These are phyloP conservation scores for Harpagifer antarcticus DNA, from an alignment of 2,797 vertebrate genomes.

Conservation along the genomic window DNA sequence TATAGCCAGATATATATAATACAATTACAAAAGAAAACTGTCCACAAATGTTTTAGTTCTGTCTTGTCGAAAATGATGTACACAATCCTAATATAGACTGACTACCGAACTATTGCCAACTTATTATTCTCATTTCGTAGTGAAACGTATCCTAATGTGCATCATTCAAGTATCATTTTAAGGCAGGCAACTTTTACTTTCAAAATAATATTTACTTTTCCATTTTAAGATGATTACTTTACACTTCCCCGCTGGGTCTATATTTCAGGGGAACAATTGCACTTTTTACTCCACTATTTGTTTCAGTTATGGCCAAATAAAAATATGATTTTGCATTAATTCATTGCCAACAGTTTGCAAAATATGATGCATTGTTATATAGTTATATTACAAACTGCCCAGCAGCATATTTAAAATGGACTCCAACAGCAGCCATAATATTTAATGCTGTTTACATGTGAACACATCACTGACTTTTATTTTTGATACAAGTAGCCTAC, in stretches of 20 bases:
- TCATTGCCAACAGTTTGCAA: background rate
- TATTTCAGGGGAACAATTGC: background rate
- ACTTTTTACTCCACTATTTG: background rate
- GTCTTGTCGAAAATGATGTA: background rate
- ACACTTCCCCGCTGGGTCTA: background rate
- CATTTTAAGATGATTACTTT: background rate
- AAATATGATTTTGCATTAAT: background rate
- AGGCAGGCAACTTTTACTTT: background rate
- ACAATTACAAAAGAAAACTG: background rate
- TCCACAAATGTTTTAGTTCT: background rate
- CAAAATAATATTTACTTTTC: background rate
- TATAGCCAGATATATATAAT: too few relatives aligned
- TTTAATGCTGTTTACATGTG: background rate
- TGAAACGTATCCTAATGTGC: background rate
- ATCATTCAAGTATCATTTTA: background rate
- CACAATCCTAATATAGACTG: background rate
- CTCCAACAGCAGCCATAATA: background rate
- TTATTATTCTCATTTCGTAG: background rate
- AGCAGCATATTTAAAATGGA: background rate
- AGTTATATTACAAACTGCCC: background rate
- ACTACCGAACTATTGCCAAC: background rate
- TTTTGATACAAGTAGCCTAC: background rate
- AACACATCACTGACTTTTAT: background rate
- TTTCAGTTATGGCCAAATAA: conserved; percentile 11
- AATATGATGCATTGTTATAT: background rate